These are phyloP conservation scores for Campoplex nolae DNA, from an alignment of 2,888 invertebrate species.

Conservation along the genomic window DNA sequence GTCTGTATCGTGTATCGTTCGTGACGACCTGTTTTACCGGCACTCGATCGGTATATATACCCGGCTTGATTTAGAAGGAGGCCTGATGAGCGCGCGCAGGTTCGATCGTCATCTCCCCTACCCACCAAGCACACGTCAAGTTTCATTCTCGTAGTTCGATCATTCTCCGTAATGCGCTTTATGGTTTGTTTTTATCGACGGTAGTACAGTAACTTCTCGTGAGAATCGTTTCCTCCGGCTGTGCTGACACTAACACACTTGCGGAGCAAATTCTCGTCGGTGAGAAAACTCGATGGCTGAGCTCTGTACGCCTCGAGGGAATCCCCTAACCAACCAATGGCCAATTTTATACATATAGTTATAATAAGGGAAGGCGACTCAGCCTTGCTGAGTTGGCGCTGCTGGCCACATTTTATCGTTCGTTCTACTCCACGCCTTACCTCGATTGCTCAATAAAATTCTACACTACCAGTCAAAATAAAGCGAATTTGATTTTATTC, in stretches of 20 bases:
- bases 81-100: conserved; percentile 15
- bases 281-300: conserved; percentile 15
- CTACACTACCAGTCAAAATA: conserved; percentile 73
- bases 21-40: conserved; percentile 80
- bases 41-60: conserved; percentile 76
- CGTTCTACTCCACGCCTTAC: conserved; percentile 65
- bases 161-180: conserved; percentile 83
- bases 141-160: conserved; percentile 80
- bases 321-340: conserved; percentile 30
- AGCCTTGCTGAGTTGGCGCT: conserved; percentile 68
- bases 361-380: background rate
- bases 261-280: conserved; percentile 22
- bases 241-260: background rate
- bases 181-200: conserved; percentile 84
- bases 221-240: conserved; percentile 38
- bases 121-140: conserved; percentile 78
- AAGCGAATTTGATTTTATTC: conserved; percentile 76
- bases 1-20: conserved; percentile 62
- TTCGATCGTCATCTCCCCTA: conserved; percentile 71
- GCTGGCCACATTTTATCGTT: conserved; percentile 72
- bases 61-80: conserved; percentile 74
- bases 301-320: conserved; percentile 28
- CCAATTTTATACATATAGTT: conserved; percentile 14
- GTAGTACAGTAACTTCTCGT: conserved; percentile 67
- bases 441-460: conserved; percentile 76